Conservation (phyloP, 1,140 invertebrate genomes). For the Panagrolaimus sp. region DNA sequence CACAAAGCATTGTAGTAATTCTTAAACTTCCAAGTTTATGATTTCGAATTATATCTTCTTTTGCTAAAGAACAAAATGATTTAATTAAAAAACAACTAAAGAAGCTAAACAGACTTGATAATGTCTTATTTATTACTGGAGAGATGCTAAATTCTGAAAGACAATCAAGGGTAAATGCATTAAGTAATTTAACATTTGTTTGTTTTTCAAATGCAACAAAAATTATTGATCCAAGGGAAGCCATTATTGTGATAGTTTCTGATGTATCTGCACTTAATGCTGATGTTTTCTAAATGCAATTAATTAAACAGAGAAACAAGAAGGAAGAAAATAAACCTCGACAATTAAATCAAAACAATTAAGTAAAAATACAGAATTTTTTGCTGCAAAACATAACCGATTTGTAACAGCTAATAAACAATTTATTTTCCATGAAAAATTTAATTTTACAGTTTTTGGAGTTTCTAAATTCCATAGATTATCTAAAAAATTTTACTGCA, state of each 20-base stretch:
- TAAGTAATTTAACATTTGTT: slow-evolving; percentile 71
- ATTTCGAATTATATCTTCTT: slow-evolving; percentile 87
- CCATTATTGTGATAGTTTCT: slow-evolving; percentile 5
- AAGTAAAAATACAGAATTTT: slow-evolving; percentile 75
- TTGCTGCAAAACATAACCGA: slow-evolving; percentile 77
- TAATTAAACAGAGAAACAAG: neutral
- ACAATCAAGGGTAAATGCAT: slow-evolving; percentile 72
- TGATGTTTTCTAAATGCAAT: slow-evolving; percentile 61
- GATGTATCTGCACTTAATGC: neutral
- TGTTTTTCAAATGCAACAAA: slow-evolving; percentile 75
- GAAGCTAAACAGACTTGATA: slow-evolving; percentile 67
- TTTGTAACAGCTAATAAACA: slow-evolving; percentile 76
- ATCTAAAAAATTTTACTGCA: slow-evolving; percentile 60
- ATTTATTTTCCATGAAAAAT: slow-evolving; percentile 72
- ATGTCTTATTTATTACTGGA: slow-evolving; percentile 83
- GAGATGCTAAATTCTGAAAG: slow-evolving; percentile 82
- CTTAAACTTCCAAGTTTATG: slow-evolving; percentile 93
- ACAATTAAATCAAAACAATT: slow-evolving; percentile 69
- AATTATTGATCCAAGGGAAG: neutral
- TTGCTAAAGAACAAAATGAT: slow-evolving; percentile 72
- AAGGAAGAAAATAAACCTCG: slow-evolving; percentile 25
- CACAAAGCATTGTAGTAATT: slow-evolving; percentile 80
- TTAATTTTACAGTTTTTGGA: slow-evolving; percentile 69
- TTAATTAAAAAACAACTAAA: slow-evolving; percentile 31
- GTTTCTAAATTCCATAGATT: slow-evolving; percentile 76